Conservation (phyloP, 2,888 invertebrate species). For the Carpatolechia fugitivella region DNA sequence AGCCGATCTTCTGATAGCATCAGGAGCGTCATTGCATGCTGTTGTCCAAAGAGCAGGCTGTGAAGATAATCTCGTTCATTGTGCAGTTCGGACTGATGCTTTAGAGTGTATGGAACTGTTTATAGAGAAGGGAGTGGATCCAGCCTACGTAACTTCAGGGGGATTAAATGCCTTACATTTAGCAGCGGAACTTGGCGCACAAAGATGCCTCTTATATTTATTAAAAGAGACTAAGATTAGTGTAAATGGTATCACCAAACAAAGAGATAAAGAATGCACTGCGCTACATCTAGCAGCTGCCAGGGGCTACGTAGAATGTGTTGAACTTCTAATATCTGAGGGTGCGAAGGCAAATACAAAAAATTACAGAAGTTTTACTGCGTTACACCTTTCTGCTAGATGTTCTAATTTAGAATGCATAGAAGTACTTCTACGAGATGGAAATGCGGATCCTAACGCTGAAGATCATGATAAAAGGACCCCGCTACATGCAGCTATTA, state of each 20-base stretch:
- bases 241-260: constrained; percentile 84
- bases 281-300: constrained; percentile 93
- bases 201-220: constrained; percentile 85
- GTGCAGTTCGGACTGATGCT: constrained; percentile 89
- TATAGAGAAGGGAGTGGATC: constrained; percentile 85
- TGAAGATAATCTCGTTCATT: constrained; percentile 89
- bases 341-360: constrained; percentile 87
- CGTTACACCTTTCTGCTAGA: constrained; percentile 90
- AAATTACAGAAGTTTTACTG: constrained; percentile 89
- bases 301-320: constrained; percentile 90
- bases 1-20: constrained; percentile 85
- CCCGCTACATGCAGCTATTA: constrained; percentile 89
- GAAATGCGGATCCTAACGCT: constrained; percentile 87
- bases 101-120: constrained; percentile 88
- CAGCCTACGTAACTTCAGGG: constrained; percentile 85
- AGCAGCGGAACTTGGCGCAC: constrained; percentile 87
- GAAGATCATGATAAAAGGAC: constrained; percentile 90
- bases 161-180: constrained; percentile 89
- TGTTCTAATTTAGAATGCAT: constrained; percentile 90
- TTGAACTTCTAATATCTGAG: constrained; percentile 86
- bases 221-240: constrained; percentile 86
- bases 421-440: constrained; percentile 85
- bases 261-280: constrained; percentile 86
- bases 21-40: constrained; percentile 83
- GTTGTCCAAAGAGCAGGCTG: constrained; percentile 83